phyloP scores from a whole-genome alignment of 2,797 vertebrate species.

The Glossophaga mutica region DNA sequence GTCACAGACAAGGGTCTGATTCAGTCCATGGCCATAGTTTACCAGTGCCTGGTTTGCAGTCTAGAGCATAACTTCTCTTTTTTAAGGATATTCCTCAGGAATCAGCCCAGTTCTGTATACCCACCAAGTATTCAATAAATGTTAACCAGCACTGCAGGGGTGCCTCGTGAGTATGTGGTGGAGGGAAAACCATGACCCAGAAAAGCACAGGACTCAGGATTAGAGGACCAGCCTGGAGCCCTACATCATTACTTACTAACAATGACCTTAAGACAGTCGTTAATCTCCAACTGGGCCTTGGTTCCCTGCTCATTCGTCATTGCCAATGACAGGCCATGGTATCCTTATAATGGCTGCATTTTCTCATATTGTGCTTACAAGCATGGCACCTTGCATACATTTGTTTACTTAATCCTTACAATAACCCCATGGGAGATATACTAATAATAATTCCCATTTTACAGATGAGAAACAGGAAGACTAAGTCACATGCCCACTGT shows the following conservation, averaged over 20 bases:
- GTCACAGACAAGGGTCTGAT: not conserved
- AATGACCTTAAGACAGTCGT: slow-evolving; percentile 48
- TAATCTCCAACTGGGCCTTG: slow-evolving; percentile 46
- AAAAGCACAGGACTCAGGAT: slow-evolving; percentile 2
- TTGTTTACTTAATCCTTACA: slow-evolving; percentile 1
- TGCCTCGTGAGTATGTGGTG: not conserved
- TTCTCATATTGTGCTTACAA: slow-evolving; percentile 12
- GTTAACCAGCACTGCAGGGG: not conserved
- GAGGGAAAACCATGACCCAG: not conserved
- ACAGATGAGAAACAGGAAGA: not conserved
- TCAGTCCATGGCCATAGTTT: not conserved
- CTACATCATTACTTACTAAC: slow-evolving; percentile 49
- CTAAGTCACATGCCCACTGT: not conserved
- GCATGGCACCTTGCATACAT: not conserved
- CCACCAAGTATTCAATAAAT: not conserved
- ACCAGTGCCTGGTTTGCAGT: not conserved
- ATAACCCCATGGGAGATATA: not conserved
- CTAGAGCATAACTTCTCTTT: not conserved
- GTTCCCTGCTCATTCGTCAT: slow-evolving; percentile 39
- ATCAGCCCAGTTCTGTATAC: not conserved
- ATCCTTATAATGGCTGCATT: not conserved
- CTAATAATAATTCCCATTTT: not conserved
- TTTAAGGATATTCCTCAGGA: not conserved
- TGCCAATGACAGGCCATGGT: not conserved
- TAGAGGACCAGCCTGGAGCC: slow-evolving; percentile 15